These are phyloP conservation scores for Pomatostomus ruficeps DNA, from an alignment of 2,113 vertebrate genomes.

Conservation along the genomic window DNA sequence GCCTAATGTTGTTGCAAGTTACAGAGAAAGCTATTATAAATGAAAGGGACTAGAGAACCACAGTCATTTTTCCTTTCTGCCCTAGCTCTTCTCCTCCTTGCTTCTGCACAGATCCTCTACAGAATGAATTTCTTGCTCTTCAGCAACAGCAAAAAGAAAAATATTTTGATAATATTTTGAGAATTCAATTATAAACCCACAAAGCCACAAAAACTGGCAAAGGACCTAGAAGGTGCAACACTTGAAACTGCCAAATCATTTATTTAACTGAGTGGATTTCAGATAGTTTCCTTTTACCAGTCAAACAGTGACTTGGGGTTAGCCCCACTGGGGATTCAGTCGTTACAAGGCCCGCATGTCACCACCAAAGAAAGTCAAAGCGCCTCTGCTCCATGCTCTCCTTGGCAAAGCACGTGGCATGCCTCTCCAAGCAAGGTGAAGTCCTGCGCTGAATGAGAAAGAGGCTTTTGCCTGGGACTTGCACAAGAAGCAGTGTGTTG, in stretches of 20 bases:
- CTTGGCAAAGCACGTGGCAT: not conserved
- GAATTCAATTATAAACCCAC: constrained; percentile 51
- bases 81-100: not conserved
- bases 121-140: not conserved
- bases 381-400: not conserved
- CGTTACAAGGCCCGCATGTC: not conserved
- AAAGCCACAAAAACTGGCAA: constrained; percentile 58
- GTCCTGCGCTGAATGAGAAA: fast-evolving
- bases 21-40: not conserved
- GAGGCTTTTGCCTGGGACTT: not conserved
- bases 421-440: not conserved
- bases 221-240: constrained; percentile 29
- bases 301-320: constrained; percentile 58
- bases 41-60: not conserved
- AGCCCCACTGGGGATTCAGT: constrained; percentile 37
- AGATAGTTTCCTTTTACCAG: constrained; percentile 49
- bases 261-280: constrained; percentile 44
- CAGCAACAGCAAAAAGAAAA: constrained; percentile 24
- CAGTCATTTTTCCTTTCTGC: constrained; percentile 14
- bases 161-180: constrained; percentile 59
- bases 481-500: not conserved
- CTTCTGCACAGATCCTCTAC: not conserved
- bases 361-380: not conserved
- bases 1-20: not conserved
- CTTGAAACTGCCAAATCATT: constrained; percentile 55